phyloP scores from a whole-genome alignment of 2,113 vertebrate genomes.

The Pseudorectes ferrugineus region DNA sequence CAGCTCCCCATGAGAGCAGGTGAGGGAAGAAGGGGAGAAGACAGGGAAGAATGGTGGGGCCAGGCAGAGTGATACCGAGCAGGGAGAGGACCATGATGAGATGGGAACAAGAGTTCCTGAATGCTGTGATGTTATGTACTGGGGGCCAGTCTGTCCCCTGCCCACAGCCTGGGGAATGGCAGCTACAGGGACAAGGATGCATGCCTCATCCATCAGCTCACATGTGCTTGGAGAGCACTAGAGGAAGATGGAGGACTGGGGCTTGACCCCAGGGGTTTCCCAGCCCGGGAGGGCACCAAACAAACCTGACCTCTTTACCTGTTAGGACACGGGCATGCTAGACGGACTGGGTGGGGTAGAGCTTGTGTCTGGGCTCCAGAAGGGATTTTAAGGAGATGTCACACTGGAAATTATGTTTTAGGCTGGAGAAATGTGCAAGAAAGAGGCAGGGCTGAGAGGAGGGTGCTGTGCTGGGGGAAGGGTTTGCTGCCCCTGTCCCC shows the following conservation, averaged over 20 bases:
- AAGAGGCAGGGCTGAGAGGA: background rate
- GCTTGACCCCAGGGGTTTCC: background rate
- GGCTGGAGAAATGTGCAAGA: background rate
- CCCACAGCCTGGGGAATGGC: background rate
- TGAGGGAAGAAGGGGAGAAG: background rate
- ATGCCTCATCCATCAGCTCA: background rate
- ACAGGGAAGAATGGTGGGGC: background rate
- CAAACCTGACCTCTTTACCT: background rate
- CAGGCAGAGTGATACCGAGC: background rate
- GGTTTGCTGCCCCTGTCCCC: background rate
- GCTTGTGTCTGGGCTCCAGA: conserved; percentile 11
- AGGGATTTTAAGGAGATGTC: background rate
- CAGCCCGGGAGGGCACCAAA: background rate
- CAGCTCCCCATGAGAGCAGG: background rate
- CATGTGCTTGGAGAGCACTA: fast-evolving
- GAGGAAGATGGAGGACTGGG: background rate
- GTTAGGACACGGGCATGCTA: background rate
- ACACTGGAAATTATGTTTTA: background rate
- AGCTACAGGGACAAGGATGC: background rate
- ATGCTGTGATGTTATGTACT: background rate
- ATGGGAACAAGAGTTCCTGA: background rate
- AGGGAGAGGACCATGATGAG: background rate
- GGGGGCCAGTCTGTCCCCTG: background rate
- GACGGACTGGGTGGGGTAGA: background rate
- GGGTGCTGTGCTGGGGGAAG: background rate